Conservation (phyloP, 2,797 vertebrate species). For the Kryptolebias ocellatus region DNA sequence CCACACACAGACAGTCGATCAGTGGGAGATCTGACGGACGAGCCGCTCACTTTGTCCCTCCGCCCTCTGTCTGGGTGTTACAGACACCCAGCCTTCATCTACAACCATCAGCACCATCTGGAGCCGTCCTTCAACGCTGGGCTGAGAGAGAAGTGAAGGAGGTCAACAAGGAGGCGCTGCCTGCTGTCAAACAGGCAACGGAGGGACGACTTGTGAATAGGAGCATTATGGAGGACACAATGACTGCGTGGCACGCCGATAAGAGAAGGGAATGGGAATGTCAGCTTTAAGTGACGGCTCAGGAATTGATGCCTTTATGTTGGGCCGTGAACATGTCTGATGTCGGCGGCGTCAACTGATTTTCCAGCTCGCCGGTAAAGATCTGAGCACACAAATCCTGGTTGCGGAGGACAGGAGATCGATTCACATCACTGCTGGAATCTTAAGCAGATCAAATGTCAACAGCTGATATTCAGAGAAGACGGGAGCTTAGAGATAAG, state of each 20-base stretch:
- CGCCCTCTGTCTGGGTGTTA: conserved; percentile 2
- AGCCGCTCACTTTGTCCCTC: conserved; percentile 19
- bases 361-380: neutral
- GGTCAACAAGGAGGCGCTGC: conserved; percentile 54
- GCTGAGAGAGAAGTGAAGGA: conserved; percentile 28
- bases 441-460: conserved; percentile 14
- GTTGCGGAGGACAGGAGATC: conserved; percentile 15
- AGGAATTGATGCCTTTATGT: conserved; percentile 5
- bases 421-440: conserved; percentile 3
- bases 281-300: conserved; percentile 66
- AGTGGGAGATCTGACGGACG: conserved; percentile 65
- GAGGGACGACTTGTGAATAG: conserved; percentile 51
- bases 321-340: neutral
- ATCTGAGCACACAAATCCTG: neutral
- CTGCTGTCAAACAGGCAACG: conserved; percentile 48
- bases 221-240: conserved; percentile 47
- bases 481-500: conserved; percentile 1
- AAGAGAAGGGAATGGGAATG: conserved; percentile 28
- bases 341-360: conserved; percentile 6
- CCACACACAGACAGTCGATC: conserved; percentile 66
- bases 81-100: conserved; percentile 24
- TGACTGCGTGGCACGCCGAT: conserved; percentile 33
- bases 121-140: conserved; percentile 55
- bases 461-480: conserved; percentile 2
- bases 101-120: conserved; percentile 54